These are phyloP conservation scores for Sturnus vulgaris DNA, from an alignment of 2,113 vertebrate genomes.

Conservation along the genomic window DNA sequence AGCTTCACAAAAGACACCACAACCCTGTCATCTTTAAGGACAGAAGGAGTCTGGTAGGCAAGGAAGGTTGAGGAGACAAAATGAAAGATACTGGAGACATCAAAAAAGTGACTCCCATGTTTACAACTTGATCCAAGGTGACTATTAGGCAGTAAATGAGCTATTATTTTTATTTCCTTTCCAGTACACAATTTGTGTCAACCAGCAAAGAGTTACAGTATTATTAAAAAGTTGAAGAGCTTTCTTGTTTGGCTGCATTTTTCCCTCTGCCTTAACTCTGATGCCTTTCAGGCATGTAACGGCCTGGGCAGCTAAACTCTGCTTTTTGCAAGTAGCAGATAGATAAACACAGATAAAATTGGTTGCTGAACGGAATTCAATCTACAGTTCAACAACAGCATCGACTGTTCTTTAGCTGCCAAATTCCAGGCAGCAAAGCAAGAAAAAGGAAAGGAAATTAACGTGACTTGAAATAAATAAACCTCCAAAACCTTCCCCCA, in stretches of 20 bases:
- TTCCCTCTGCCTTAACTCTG: constrained; percentile 29
- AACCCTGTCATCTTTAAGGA: background rate
- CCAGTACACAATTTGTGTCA: background rate
- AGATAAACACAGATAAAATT: constrained; percentile 47
- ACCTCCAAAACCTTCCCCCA: background rate
- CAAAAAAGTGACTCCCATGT: background rate
- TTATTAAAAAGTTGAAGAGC: background rate
- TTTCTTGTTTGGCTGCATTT: constrained; percentile 65
- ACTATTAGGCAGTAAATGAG: background rate
- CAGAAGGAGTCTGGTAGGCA: background rate
- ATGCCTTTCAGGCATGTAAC: constrained; percentile 60
- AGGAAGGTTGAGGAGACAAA: background rate
- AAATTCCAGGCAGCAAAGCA: background rate
- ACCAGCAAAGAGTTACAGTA: constrained; percentile 47
- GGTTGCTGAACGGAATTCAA: background rate
- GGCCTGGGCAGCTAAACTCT: constrained; percentile 35
- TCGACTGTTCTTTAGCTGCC: background rate
- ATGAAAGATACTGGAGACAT: background rate
- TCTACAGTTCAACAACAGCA: background rate
- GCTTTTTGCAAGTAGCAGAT: constrained; percentile 2
- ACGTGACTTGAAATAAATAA: background rate
- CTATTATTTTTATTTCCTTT: background rate
- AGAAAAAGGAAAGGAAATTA: background rate
- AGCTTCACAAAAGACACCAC: background rate
- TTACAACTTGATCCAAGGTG: background rate